Evolutionary conservation across 2,113 vertebrate species (phyloP), one percentile per base, ranked within the genome.

Genomic region (Mustela nigripes): DNA sequence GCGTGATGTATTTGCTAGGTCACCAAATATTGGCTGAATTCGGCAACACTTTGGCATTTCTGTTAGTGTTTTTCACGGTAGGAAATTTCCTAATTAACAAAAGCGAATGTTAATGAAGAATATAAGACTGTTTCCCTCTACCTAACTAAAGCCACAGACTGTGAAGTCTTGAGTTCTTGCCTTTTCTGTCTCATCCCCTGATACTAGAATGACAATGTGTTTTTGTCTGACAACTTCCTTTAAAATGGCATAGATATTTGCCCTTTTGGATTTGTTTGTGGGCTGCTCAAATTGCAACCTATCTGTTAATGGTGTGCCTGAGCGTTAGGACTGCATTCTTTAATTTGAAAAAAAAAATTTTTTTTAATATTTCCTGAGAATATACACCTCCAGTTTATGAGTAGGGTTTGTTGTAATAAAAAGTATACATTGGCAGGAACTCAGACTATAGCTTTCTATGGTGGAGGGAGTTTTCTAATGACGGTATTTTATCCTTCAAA

Each of bases 321-420:
- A 53, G 58, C 22, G 39, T 78, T 36, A 83, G 21, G 8, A 71
- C 7, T 63, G 4, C 5, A 48, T 88, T 76, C 74, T 89, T 62
- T 39, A 80, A 53, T 80, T 87, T 53, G 26, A 0, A n/a, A 36
- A 36, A 36, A 74, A 39, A 39, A 39, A 39, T 87, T 90, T 92
- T 62, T 86, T 89, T 90, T 9, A 42, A 42, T 42, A 45, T 83
- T 74, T 89, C 36, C 56, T 94, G 79, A 48, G 58, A 97, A 82
- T 21, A 89, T 11, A 3, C 31, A 65, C 74, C 84, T 89, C 28
- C 31, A 71, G 39, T 76, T 84, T 81, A 87, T 89, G 10, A 81
- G 33, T 71, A 45, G 5, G 21, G 9, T 91, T 96, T 31, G 7
- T 50, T 80, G 39, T 26, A 82, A 73, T 85, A 93, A 58, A 67